A percentile compares a stretch with the other conserved stretches of the same genome.
phyloP scores from a whole-genome alignment of 2,113 vertebrate genomes.

The Catharus minimus region DNA sequence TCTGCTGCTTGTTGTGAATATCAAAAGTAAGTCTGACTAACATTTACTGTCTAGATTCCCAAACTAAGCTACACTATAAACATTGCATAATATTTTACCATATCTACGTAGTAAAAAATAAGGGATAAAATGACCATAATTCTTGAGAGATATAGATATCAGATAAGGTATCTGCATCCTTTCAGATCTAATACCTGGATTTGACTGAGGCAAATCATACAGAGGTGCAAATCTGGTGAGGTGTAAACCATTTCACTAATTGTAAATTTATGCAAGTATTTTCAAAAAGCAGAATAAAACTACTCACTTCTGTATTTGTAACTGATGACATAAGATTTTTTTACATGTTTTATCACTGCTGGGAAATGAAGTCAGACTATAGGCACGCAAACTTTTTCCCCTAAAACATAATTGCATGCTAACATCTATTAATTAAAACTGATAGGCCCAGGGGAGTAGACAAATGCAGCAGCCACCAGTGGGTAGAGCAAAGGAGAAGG shows the following conservation, averaged over 20 bases:
- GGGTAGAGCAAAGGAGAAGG: background rate
- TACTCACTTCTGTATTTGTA: background rate
- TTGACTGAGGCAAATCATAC: background rate
- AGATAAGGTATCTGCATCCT: background rate
- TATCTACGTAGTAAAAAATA: background rate
- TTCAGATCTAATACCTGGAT: background rate
- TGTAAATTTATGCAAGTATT: background rate
- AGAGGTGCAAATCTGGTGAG: background rate
- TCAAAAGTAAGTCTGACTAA: background rate
- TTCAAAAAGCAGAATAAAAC: conserved; percentile 3
- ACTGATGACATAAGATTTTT: background rate
- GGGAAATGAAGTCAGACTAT: background rate
- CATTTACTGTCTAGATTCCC: background rate
- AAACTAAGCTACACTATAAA: background rate
- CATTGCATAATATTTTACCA: background rate
- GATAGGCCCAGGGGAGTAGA: background rate
- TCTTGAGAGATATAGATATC: background rate
- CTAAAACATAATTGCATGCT: background rate
- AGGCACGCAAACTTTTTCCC: background rate
- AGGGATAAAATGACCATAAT: background rate
- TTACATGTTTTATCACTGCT: background rate
- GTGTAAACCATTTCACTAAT: background rate
- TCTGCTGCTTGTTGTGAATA: background rate
- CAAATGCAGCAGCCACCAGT: background rate
- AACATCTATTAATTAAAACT: conserved; percentile 24